These are phyloP conservation scores for Taeniopygia guttata DNA, from an alignment of 2,797 vertebrate species.

Conservation along the genomic window DNA sequence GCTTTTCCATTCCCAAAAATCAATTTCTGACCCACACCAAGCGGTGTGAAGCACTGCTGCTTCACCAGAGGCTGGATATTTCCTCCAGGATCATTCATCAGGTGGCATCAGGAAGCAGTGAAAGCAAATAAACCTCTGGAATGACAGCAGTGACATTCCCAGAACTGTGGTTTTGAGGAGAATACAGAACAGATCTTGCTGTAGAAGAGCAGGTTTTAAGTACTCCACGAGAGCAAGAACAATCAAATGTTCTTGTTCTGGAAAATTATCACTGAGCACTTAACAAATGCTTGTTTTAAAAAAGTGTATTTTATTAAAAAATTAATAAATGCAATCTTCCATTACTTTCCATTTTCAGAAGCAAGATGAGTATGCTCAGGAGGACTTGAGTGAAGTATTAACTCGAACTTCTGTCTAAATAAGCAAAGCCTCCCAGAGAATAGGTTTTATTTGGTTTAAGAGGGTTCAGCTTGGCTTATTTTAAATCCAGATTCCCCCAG, in stretches of 20 bases:
- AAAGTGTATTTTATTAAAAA: background rate
- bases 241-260: background rate
- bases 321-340: background rate
- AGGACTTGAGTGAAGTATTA: background rate
- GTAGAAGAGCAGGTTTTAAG: background rate
- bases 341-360: background rate
- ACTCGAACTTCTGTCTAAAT: background rate
- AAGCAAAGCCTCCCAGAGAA: background rate
- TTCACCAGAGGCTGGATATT: background rate
- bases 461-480: background rate
- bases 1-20: background rate
- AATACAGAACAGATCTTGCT: slow-evolving; percentile 11
- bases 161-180: background rate
- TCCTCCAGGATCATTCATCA: background rate
- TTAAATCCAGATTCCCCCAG: background rate
- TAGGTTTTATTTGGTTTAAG: background rate
- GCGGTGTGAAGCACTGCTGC: background rate
- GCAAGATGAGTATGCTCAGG: background rate
- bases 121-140: background rate
- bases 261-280: background rate
- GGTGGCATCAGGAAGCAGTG: background rate
- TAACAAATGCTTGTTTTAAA: background rate
- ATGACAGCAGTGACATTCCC: background rate
- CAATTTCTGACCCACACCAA: background rate
- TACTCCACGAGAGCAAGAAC: background rate